phyloP scores from a whole-genome alignment of 2,888 invertebrate species.

The Drosophila mulleri region DNA sequence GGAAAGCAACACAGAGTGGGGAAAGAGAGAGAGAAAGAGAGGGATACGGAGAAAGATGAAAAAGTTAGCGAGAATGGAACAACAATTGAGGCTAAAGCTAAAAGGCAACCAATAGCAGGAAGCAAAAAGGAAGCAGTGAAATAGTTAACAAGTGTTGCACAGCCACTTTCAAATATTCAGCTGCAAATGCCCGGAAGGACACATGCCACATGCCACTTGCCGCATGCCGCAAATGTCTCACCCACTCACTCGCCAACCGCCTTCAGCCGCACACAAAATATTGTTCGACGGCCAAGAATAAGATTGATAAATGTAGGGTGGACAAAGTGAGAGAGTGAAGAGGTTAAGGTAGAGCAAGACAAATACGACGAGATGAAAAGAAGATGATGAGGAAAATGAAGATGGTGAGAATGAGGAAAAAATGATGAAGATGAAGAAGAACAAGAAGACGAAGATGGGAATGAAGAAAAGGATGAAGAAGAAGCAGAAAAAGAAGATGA shows the following conservation, averaged over 20 bases:
- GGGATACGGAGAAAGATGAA: not conserved
- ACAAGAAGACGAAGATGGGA: too few species aligned
- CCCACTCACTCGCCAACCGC: not conserved
- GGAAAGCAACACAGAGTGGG: not conserved
- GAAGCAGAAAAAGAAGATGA: too few species aligned
- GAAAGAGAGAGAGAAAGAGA: not conserved
- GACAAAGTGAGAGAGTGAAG: too few species aligned
- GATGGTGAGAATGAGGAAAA: too few species aligned
- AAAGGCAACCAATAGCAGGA: not conserved
- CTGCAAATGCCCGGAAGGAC: conserved; percentile 4
- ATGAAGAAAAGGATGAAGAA: too few species aligned
- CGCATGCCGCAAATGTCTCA: conserved; percentile 7
- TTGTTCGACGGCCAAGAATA: not conserved
- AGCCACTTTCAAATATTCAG: conserved; percentile 18
- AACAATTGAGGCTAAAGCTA: not conserved
- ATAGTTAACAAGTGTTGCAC: conserved; percentile 20
- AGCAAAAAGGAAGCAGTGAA: conserved; percentile 2
- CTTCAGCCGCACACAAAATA: conserved; percentile 2
- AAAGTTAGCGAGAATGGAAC: not conserved
- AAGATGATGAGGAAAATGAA: not conserved
- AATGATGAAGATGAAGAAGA: not conserved
- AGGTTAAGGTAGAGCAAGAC: not conserved
- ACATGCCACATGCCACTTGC: conserved; percentile 8
- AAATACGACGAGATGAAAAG: not conserved
- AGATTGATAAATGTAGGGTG: not conserved